A percentile compares a stretch with the other conserved stretches of the same genome.
Conservation (phyloP, 2,888 invertebrate species). For the Diarsia mendica region DNA sequence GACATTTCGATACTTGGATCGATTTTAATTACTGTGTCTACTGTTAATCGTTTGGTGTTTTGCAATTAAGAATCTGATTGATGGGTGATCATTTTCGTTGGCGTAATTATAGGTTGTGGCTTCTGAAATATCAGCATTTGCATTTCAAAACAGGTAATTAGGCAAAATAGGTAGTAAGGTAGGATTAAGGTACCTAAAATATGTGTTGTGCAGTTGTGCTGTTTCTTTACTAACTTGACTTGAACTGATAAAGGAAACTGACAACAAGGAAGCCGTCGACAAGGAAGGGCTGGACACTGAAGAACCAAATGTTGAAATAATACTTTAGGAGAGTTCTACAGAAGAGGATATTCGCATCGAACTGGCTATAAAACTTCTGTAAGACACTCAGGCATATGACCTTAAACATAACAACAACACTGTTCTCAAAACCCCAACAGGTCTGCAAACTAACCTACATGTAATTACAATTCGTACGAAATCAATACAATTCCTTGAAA, state of each 20-base stretch:
- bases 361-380: neutral
- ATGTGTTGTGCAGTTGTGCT: no score
- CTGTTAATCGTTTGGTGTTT: constrained; percentile 16
- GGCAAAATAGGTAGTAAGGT: neutral
- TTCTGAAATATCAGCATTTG: constrained; percentile 28
- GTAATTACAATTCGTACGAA: constrained; percentile 29
- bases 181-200: neutral
- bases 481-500: constrained; percentile 33
- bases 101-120: constrained; percentile 27
- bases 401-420: neutral
- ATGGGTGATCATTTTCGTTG: constrained; percentile 21
- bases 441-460: constrained; percentile 3
- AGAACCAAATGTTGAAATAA: neutral
- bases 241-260: neutral
- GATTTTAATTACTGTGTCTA: constrained; percentile 45
- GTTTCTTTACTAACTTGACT: neutral
- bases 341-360: neutral
- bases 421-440: neutral
- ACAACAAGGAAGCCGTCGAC: neutral
- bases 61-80: constrained; percentile 37
- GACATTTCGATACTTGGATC: constrained; percentile 68
- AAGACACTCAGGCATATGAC: neutral
- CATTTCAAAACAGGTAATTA: neutral
- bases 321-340: neutral
- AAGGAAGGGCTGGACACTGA: neutral